A percentile compares a stretch with the other conserved stretches of the same genome.
phyloP scores from a whole-genome alignment of 1,140 invertebrate genomes.

The Zeugodacus cucurbitae region DNA sequence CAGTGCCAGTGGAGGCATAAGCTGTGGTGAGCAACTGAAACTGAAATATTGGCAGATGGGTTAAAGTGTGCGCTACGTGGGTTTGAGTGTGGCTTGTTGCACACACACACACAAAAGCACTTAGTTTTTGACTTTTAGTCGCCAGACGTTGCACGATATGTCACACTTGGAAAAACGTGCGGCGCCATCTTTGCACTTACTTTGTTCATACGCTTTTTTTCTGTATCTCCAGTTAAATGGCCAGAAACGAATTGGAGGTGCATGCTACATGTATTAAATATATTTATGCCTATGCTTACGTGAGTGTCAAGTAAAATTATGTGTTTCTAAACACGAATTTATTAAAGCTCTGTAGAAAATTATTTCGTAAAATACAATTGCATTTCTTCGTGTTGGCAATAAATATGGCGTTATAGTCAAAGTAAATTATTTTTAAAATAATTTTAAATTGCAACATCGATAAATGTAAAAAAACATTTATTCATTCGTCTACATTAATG shows the following conservation, averaged over 20 bases:
- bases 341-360: too few species aligned
- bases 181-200: not conserved
- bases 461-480: too few species aligned
- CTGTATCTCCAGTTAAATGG: not conserved
- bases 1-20: not conserved
- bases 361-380: too few species aligned
- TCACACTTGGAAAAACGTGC: not conserved
- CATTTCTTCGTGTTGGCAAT: too few species aligned
- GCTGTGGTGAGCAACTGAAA: not conserved
- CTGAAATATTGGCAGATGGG: not conserved
- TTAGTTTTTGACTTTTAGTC: not conserved
- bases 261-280: too few species aligned
- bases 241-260: not conserved
- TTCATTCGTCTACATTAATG: too few species aligned
- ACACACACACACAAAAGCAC: not conserved
- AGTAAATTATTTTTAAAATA: too few species aligned
- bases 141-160: not conserved
- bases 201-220: not conserved
- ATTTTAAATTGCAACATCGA: too few species aligned
- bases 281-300: too few species aligned
- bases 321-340: too few species aligned
- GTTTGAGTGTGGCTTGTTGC: not conserved
- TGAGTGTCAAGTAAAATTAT: too few species aligned
- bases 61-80: not conserved
- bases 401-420: too few species aligned